Base-by-base conservation (phyloP, 2,113 vertebrate genomes). In the Atlantisia rogersi region DNA sequence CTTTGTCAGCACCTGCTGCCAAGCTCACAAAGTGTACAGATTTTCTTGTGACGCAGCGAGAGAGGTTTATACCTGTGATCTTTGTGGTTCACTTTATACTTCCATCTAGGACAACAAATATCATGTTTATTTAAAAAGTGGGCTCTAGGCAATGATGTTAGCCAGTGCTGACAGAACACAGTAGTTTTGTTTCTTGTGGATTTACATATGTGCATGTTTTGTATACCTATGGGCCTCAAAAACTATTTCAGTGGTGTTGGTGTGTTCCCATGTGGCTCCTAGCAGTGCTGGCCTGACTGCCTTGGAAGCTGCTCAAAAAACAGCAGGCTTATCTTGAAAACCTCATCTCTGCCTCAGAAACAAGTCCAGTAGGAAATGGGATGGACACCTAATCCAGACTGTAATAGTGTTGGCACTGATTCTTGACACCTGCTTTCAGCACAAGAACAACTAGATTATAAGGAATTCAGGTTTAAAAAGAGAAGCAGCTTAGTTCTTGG, bases 101-200 rank as follows among this genome's bases (percentile, higher is more conserved):
- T 90, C 70, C 89, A 95, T 85, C 64, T 94, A 68, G 13, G 3
- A 95, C 97, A 95, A 93, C 42, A 95, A 92, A 89, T 68, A 58
- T 14, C 79, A 32, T 97, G 69, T 97, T 97, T 96, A 97, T 97
- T 94, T 96, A 87, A 97, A 96, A 96, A 90, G 50, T 6, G 19
- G 63, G 77, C 76, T 97, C 95, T 82, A 96, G 78, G 94, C 95
- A 96, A 93, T 29, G 1, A 15, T 26, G 22, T 71, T 86, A 96
- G 94, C 58, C 44, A 55, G 35, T 35, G n/a, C 31, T 67, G 64
- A 79, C 86, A 94, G 84, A 88, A 92, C 35, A 40, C 5, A 32
- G 59, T 78, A 56, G 8, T 76, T 84, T 88, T 77, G 1, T 69
- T 82, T 91, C 50, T 70, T 81, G 35, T 70, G 58, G 29, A 53